phyloP scores from a whole-genome alignment of 1,140 invertebrate genomes.

The Pectinophora gossypiella region DNA sequence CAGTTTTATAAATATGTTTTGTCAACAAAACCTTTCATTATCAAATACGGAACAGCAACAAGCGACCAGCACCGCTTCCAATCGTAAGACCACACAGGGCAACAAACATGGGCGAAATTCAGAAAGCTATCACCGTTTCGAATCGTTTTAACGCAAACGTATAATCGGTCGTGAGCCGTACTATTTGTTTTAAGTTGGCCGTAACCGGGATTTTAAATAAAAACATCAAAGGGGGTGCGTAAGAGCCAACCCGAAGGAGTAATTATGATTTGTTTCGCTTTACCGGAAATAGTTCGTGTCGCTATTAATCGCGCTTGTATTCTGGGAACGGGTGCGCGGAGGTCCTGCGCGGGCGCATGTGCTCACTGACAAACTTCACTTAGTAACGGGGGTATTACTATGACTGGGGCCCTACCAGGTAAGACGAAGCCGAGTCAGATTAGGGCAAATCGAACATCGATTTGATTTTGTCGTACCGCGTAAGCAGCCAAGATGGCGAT shows the following conservation, averaged over 20 bases:
- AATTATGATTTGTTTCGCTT: conserved; percentile 69
- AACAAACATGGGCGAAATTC: conserved; percentile 41
- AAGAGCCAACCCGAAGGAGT: conserved; percentile 57
- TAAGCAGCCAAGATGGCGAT: too few relatives aligned
- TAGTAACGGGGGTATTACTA: too few relatives aligned
- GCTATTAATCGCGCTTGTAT: conserved; percentile 55
- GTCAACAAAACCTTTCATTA: too few relatives aligned
- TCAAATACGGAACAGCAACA: background rate
- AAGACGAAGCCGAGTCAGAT: too few relatives aligned
- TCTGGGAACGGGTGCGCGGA: conserved; percentile 38
- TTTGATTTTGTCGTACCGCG: too few relatives aligned
- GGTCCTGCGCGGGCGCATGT: conserved; percentile 15
- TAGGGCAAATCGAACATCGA: too few relatives aligned
- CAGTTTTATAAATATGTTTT: too few relatives aligned
- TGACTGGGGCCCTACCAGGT: too few relatives aligned
- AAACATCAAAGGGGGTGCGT: conserved; percentile 70
- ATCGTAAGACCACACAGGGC: conserved; percentile 56
- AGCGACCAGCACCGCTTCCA: background rate
- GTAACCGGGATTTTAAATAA: conserved; percentile 64
- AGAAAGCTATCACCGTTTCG: conserved; percentile 61
- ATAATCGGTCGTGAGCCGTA: conserved; percentile 60
- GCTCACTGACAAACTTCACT: too few relatives aligned
- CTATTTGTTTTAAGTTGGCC: conserved; percentile 71
- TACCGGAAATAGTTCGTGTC: conserved; percentile 69
- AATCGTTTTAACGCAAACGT: conserved; percentile 67